Evolutionary conservation across 2,888 invertebrate genomes (phyloP).

Genomic region (Lingula anatina): DNA sequence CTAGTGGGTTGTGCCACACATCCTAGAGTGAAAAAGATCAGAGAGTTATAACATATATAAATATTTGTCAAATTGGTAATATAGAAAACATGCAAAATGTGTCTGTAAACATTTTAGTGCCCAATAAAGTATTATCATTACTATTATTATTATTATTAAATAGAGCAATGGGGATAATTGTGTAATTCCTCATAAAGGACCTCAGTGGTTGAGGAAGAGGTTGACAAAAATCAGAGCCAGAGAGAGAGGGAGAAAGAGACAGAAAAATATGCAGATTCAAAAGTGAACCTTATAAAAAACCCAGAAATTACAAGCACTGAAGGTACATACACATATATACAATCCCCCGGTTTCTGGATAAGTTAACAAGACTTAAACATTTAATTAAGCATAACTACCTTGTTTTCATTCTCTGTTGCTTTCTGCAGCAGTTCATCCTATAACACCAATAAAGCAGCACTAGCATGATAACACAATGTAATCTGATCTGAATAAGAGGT

Average conservation of each 20-base stretch:
- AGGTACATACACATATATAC: background rate
- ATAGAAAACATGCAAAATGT: too few relatives aligned
- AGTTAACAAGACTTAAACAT: background rate
- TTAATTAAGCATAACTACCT: constrained; percentile 18
- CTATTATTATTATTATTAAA: too few relatives aligned
- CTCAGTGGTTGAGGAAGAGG: too few relatives aligned
- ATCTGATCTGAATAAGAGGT: constrained; percentile 4
- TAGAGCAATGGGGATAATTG: too few relatives aligned
- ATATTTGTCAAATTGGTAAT: background rate
- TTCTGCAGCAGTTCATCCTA: constrained; percentile 39
- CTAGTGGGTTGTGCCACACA: constrained; percentile 45
- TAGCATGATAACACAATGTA: constrained; percentile 3
- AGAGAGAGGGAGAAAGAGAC: too few relatives aligned
- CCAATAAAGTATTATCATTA: too few relatives aligned
- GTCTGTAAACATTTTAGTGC: too few relatives aligned
- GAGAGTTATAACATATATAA: background rate
- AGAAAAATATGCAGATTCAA: background rate
- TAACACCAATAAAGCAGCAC: constrained; percentile 13
- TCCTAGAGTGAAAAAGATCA: too few relatives aligned
- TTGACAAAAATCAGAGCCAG: too few relatives aligned
- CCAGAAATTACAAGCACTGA: background rate
- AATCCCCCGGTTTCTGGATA: background rate
- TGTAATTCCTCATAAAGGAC: too few relatives aligned
- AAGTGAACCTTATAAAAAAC: background rate
- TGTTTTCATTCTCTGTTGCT: constrained; percentile 36